phyloP scores from a whole-genome alignment of 1,140 invertebrate species.

The Armadillidium nasatum region DNA sequence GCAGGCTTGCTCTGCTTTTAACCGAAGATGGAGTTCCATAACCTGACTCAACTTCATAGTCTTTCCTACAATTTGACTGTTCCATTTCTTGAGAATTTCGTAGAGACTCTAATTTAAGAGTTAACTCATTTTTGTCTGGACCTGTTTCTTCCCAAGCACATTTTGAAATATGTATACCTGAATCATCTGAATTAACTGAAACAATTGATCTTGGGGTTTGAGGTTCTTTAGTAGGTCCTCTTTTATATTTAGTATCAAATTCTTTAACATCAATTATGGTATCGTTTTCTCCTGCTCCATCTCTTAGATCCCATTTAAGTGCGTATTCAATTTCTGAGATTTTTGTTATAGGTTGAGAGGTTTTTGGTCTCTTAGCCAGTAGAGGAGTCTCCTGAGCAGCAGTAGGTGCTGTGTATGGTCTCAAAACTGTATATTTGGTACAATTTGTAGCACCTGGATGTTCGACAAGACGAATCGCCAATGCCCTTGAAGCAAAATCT shows the following conservation, averaged over 20 bases:
- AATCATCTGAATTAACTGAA: slow-evolving; percentile 29
- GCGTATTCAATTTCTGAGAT: slow-evolving; percentile 42
- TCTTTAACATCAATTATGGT: not conserved
- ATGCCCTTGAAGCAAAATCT: slow-evolving; percentile 31
- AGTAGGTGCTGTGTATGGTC: slow-evolving; percentile 38
- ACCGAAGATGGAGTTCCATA: slow-evolving; percentile 35
- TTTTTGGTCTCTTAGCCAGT: slow-evolving; percentile 37
- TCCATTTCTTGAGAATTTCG: not conserved
- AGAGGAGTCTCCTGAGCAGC: slow-evolving; percentile 30
- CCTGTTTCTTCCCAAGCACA: slow-evolving; percentile 34
- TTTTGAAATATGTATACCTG: slow-evolving; percentile 35
- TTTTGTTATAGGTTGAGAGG: slow-evolving; percentile 34
- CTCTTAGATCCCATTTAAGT: slow-evolving; percentile 39
- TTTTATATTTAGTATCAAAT: not conserved
- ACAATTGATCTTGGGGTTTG: slow-evolving; percentile 35
- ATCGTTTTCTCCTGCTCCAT: slow-evolving; percentile 11
- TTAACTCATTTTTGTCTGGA: slow-evolving; percentile 33
- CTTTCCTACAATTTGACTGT: not conserved
- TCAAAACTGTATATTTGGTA: slow-evolving; percentile 37
- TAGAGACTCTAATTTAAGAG: slow-evolving; percentile 28
- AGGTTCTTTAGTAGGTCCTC: slow-evolving; percentile 16
- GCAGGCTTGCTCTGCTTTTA: slow-evolving; percentile 19
- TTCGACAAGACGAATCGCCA: slow-evolving; percentile 39
- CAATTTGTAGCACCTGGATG: slow-evolving; percentile 42
- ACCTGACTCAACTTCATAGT: slow-evolving; percentile 33